These are phyloP conservation scores for Odontamblyopus lacepedii DNA, from an alignment of 2,797 vertebrate genomes.

Conservation along the genomic window DNA sequence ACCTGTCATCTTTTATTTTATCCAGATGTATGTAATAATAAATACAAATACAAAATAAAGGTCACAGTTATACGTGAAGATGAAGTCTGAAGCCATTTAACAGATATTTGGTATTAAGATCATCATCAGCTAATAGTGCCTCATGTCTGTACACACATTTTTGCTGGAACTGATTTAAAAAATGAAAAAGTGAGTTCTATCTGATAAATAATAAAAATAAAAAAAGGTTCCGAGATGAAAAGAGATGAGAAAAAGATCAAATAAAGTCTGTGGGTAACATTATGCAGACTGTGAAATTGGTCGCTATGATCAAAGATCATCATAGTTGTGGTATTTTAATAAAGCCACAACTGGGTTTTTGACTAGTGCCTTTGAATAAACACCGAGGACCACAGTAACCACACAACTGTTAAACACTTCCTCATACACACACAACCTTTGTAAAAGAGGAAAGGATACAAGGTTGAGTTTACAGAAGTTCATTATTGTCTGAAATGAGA, in stretches of 20 bases:
- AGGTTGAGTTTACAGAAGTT: neutral
- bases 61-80: neutral
- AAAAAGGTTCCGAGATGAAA: slow-evolving; percentile 21
- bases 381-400: slow-evolving; percentile 16
- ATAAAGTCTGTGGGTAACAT: slow-evolving; percentile 26
- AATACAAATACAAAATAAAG: neutral
- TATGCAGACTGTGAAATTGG: slow-evolving; percentile 19
- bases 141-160: slow-evolving; percentile 26
- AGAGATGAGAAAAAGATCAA: slow-evolving; percentile 31
- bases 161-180: slow-evolving; percentile 22
- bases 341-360: slow-evolving; percentile 29
- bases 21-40: neutral
- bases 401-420: slow-evolving; percentile 19
- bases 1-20: neutral
- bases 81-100: slow-evolving; percentile 12
- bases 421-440: slow-evolving; percentile 11
- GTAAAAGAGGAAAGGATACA: slow-evolving; percentile 12
- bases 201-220: neutral
- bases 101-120: slow-evolving; percentile 11
- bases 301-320: slow-evolving; percentile 25
- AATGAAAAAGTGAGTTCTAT: neutral
- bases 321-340: slow-evolving; percentile 5
- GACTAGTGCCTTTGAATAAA: slow-evolving; percentile 23
- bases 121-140: neutral
- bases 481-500: too few relatives aligned